These are phyloP conservation scores for Conus betulinus DNA, from an alignment of 1,140 invertebrate genomes.

Conservation along the genomic window DNA sequence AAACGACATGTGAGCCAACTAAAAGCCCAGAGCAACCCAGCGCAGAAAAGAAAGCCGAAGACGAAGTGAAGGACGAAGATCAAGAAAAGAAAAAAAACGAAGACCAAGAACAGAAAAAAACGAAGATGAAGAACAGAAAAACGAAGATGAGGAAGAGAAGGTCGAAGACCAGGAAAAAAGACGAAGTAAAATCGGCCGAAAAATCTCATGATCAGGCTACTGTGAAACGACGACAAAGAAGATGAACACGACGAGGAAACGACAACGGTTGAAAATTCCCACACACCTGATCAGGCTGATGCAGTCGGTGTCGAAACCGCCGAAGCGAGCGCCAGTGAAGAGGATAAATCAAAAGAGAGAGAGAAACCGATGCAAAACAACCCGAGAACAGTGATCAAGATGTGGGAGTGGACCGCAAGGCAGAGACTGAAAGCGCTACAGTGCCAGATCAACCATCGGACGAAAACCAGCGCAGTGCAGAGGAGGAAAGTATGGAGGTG, in stretches of 20 bases:
- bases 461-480: background rate
- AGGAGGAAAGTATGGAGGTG: conserved; percentile 6
- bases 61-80: background rate
- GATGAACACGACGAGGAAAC: background rate
- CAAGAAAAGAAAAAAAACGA: background rate
- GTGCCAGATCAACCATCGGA: background rate
- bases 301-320: background rate
- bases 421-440: background rate
- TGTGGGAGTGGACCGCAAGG: background rate
- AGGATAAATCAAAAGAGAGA: background rate
- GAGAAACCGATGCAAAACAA: background rate
- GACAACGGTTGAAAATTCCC: background rate
- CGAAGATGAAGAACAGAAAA: background rate
- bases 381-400: background rate
- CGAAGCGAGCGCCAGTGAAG: background rate
- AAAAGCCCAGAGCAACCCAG: background rate
- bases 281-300: background rate
- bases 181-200: background rate
- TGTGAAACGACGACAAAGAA: background rate
- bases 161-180: background rate
- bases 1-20: no score
- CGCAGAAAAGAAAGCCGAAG: background rate
- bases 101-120: background rate
- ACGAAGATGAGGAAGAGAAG: background rate
- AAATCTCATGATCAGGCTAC: background rate